These are phyloP conservation scores for Napeogenes sylphis DNA, from an alignment of 2,888 invertebrate species.

Conservation along the genomic window DNA sequence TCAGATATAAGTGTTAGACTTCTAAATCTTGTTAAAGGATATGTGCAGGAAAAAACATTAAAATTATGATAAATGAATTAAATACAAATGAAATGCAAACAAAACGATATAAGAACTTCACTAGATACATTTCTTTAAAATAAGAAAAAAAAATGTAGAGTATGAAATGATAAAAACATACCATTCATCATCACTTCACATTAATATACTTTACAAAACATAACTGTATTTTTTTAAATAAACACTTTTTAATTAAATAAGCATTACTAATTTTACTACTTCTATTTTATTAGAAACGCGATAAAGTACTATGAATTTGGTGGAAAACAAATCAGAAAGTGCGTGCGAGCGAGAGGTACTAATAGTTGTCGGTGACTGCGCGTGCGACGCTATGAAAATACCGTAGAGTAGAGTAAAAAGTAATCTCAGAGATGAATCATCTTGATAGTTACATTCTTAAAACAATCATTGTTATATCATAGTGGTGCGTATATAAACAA, in stretches of 20 bases:
- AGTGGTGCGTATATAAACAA: too few relatives aligned
- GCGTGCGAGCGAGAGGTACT: constrained; percentile 59
- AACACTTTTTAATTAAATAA: too few relatives aligned
- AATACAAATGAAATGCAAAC: background rate
- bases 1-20: background rate
- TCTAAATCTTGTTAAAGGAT: background rate
- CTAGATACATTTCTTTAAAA: too few relatives aligned
- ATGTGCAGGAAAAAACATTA: background rate
- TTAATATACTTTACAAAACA: too few relatives aligned
- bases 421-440: background rate
- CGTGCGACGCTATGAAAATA: constrained; percentile 40
- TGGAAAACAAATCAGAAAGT: constrained; percentile 27
- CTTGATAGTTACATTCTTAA: too few relatives aligned
- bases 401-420: constrained; percentile 32
- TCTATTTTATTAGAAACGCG: background rate
- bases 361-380: constrained; percentile 36
- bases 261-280: too few relatives aligned
- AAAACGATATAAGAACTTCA: too few relatives aligned
- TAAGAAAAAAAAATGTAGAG: too few relatives aligned
- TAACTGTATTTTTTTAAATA: too few relatives aligned
- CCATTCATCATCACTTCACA: too few relatives aligned
- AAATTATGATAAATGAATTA: background rate
- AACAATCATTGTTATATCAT: too few relatives aligned
- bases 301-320: constrained; percentile 4
- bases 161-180: too few relatives aligned